Base-by-base conservation (phyloP, 2,797 vertebrate genomes). In the Taeniopygia guttata region DNA sequence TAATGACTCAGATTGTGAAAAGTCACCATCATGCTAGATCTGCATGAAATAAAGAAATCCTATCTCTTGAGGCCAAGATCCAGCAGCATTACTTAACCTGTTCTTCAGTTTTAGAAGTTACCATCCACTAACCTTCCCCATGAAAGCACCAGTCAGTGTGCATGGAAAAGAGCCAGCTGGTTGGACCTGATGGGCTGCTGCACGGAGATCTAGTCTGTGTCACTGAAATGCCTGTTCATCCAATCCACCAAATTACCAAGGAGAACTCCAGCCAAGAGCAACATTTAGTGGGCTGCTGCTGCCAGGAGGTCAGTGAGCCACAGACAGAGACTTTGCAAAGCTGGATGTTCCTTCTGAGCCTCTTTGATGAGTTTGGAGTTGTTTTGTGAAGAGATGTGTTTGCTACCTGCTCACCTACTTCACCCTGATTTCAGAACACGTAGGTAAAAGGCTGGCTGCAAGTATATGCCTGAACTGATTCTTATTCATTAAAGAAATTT, bases 181-280 rank as follows among this genome's bases (percentile, higher is more conserved):
- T 90, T 72, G 96, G 94, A 90, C 95, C 95, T 96, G 96, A 96
- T 94, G 95, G 95, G 89, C 92, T 95, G 95, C 66, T 46, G 78
- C 32, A 67, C 25, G 45, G 72, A 96, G 84, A 95, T 78, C 92
- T 84, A 94, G 88, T 27, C 94, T 45, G 77, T 92, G 94, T 69
- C 95, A 87, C 91, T 85, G 38, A 95, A 96, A 95, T 12, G 79
- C 87, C 91, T 86, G 67, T 74, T 96, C 94, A 88, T 96, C 96
- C 97, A 91, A 96, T 97, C 96, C 96, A 93, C 91, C 95, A 96
- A 97, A 97, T 97, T 72, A 95, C 95, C 59, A 68, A 10, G 26
- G 87, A 90, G 93, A 86, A n/a, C 87, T 92, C 63, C 43, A 90
- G 90, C 96, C 95, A 96, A 97, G 94, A 89, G 92, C 96, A 93